Conservation (phyloP, 2,113 vertebrate genomes). For the Oenanthe oenanthe region DNA sequence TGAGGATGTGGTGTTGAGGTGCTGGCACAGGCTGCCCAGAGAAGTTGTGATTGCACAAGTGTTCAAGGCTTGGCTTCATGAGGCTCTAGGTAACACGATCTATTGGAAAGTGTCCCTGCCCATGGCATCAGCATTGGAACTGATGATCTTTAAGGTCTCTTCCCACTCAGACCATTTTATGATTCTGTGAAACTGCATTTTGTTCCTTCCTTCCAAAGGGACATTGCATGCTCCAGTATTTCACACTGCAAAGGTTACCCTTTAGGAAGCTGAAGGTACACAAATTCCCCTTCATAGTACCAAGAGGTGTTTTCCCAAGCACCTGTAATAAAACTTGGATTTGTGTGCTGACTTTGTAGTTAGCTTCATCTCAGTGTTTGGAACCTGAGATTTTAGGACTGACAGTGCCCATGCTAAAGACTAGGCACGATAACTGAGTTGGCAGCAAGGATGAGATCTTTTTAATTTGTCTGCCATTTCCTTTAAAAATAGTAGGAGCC, state of each 20-base stretch:
- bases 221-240: background rate
- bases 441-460: background rate
- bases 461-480: background rate
- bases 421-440: background rate
- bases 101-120: background rate
- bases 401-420: background rate
- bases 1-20: background rate
- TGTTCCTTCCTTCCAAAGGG: background rate
- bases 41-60: accelerated
- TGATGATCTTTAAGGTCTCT: background rate
- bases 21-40: background rate
- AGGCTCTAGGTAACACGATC: background rate
- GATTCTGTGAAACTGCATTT: background rate
- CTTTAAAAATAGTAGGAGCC: background rate
- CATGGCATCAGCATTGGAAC: background rate
- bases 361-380: background rate
- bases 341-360: background rate
- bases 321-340: background rate
- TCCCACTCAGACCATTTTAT: background rate
- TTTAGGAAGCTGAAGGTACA: background rate
- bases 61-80: background rate
- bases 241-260: background rate
- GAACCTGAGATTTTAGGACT: background rate
- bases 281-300: background rate
- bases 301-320: background rate